Conservation (phyloP, 2,797 vertebrate species). For the Bufotes viridis region DNA sequence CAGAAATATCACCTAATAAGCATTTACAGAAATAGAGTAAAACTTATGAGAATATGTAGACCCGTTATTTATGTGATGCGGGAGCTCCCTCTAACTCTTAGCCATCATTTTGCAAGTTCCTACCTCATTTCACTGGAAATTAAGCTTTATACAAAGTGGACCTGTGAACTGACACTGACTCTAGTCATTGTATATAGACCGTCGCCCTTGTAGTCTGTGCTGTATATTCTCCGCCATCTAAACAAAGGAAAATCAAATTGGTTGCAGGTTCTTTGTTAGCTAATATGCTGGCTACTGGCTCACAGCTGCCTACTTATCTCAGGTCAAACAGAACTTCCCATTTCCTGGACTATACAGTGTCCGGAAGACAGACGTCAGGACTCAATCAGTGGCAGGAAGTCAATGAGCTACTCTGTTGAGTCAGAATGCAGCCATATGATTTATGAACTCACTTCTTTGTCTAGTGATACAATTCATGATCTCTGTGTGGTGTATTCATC, state of each 20-base stretch:
- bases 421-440: constrained; percentile 39
- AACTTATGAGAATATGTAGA: background rate
- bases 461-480: background rate
- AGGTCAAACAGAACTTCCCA: constrained; percentile 50
- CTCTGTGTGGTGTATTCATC: background rate
- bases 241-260: constrained; percentile 45
- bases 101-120: background rate
- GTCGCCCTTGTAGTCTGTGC: constrained; percentile 10
- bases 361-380: constrained; percentile 57
- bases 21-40: too few species aligned
- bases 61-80: background rate
- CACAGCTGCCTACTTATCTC: constrained; percentile 55
- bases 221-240: constrained; percentile 16
- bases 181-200: constrained; percentile 16
- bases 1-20: background rate
- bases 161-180: background rate
- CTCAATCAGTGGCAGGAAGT: constrained; percentile 58
- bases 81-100: background rate
- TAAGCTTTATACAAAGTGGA: background rate
- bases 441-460: constrained; percentile 46
- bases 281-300: background rate
- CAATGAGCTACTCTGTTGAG: constrained; percentile 37
- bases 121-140: background rate
- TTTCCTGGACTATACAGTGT: constrained; percentile 53
- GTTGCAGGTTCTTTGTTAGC: constrained; percentile 38